Conservation (phyloP, 1,140 invertebrate genomes). For the Atta colombica region DNA sequence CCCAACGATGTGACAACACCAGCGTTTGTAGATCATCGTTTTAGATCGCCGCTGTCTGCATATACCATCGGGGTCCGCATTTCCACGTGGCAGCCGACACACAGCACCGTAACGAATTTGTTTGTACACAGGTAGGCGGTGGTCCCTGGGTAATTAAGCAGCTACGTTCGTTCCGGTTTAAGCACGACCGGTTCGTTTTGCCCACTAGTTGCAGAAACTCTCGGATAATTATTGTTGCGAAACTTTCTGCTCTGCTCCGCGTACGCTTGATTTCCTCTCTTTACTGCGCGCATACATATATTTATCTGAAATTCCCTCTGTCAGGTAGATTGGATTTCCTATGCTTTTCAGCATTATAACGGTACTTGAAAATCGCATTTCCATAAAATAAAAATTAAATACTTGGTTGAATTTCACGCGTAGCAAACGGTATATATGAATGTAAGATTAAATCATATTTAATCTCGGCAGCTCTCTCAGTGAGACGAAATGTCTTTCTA, state of each 20-base stretch:
- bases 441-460: constrained; percentile 3
- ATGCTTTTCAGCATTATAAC: constrained; percentile 1
- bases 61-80: constrained; percentile 22
- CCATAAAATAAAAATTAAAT: background rate
- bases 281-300: background rate
- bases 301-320: constrained; percentile 50
- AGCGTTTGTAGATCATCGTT: constrained; percentile 18
- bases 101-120: constrained; percentile 67
- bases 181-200: constrained; percentile 73
- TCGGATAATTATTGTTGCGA: constrained; percentile 84
- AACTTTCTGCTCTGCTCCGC: constrained; percentile 69
- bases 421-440: background rate
- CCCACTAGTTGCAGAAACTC: constrained; percentile 82
- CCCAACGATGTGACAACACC: background rate
- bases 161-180: constrained; percentile 76
- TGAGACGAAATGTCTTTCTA: constrained; percentile 5
- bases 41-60: background rate
- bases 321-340: constrained; percentile 22
- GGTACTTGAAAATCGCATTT: constrained; percentile 32
- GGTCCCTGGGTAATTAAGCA: constrained; percentile 72
- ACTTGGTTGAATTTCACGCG: background rate
- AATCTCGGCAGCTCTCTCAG: background rate
- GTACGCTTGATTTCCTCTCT: constrained; percentile 53
- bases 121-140: constrained; percentile 75
- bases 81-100: constrained; percentile 38